These are phyloP conservation scores for Apamea crenata DNA, from an alignment of 2,888 invertebrate species.

Conservation along the genomic window DNA sequence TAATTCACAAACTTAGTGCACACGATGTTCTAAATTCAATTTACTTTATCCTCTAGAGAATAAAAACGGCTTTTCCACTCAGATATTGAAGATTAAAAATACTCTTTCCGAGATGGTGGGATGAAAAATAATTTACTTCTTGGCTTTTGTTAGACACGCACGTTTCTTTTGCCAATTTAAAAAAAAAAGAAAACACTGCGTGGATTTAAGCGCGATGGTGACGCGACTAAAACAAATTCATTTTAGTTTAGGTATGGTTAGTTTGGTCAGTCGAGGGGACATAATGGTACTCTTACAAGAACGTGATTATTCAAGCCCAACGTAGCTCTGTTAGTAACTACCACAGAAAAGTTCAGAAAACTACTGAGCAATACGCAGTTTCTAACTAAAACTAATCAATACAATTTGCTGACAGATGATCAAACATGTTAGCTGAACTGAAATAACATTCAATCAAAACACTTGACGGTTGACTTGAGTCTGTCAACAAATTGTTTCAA, in stretches of 20 bases:
- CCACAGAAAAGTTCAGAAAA: background rate
- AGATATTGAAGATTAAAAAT: too few relatives aligned
- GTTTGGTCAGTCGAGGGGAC: background rate
- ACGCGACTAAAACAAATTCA: slow-evolving; percentile 26
- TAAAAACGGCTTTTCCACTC: too few relatives aligned
- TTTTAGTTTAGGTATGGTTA: slow-evolving; percentile 12
- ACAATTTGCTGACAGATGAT: background rate
- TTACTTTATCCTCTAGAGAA: too few relatives aligned
- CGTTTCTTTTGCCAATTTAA: slow-evolving; percentile 24
- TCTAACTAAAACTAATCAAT: background rate
- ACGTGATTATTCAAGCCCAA: slow-evolving; percentile 6
- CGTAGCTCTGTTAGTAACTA: background rate
- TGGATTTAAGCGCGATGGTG: slow-evolving; percentile 9
- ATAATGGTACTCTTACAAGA: background rate
- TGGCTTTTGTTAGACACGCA: slow-evolving; percentile 39
- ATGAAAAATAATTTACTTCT: slow-evolving; percentile 20
- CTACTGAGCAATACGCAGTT: background rate
- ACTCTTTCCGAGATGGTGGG: too few relatives aligned
- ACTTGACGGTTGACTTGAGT: background rate
- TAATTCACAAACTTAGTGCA: too few relatives aligned
- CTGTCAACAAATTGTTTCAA: background rate
- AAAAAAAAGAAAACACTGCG: slow-evolving; percentile 3
- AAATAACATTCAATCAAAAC: background rate
- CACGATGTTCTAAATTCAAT: too few relatives aligned
- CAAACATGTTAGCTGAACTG: background rate